Conservation (phyloP, 92 coral and sea anemone genomes). For the Zoanthus gigantus region DNA sequence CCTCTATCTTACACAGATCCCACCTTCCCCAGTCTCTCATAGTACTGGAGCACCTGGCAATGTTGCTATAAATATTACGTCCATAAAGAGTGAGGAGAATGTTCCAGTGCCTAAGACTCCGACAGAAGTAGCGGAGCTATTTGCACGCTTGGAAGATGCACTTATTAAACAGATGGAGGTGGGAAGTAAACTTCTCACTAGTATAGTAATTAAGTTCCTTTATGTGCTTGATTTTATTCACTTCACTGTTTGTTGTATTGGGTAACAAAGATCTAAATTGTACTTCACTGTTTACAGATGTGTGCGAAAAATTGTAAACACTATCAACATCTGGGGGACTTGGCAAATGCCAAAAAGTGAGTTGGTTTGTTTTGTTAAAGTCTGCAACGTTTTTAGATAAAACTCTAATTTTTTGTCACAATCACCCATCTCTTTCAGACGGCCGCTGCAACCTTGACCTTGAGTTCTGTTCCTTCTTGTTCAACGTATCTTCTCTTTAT, state of each 20-base stretch:
- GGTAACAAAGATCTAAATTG: neutral
- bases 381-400: neutral
- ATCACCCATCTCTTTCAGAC: too few relatives aligned
- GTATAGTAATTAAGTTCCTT: neutral
- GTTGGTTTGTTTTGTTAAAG: conserved; percentile 9
- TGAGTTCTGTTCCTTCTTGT: too few relatives aligned
- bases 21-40: conserved; percentile 70
- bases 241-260: neutral
- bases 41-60: conserved; percentile 63
- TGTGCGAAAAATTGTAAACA: conserved; percentile 87
- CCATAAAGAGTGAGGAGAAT: conserved; percentile 70
- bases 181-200: neutral
- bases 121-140: conserved; percentile 84
- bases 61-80: conserved; percentile 54
- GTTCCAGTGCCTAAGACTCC: conserved; percentile 78
- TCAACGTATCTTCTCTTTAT: too few relatives aligned
- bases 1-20: conserved; percentile 51
- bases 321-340: conserved; percentile 91
- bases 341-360: conserved; percentile 88
- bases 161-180: conserved; percentile 96
- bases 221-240: neutral
- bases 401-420: too few relatives aligned
- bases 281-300: conserved; percentile 68
- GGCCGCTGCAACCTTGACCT: too few relatives aligned
- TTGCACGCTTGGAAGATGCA: conserved; percentile 94